A percentile compares a stretch with the other conserved stretches of the same genome.
Evolutionary conservation across 1,140 invertebrate species (phyloP).

Genomic region (Drosophila funebris): DNA sequence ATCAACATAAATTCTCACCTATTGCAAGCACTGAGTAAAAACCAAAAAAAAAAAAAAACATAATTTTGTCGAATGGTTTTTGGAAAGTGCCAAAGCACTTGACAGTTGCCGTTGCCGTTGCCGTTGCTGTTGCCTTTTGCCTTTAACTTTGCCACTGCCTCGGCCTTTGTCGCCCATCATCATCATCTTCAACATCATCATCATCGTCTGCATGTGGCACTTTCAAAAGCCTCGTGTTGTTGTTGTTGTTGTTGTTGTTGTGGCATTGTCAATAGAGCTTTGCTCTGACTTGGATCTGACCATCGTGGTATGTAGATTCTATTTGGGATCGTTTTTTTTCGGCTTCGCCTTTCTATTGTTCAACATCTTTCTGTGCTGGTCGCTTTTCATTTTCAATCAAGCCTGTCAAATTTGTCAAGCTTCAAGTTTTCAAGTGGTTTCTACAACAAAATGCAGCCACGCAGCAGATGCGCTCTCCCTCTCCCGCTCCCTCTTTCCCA

Average conservation of each 20-base stretch:
- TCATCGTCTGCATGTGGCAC: no score
- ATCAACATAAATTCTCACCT: slow-evolving; percentile 82
- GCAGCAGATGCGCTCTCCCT: slow-evolving; percentile 4
- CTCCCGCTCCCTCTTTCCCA: no score
- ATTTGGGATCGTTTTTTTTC: slow-evolving; percentile 30
- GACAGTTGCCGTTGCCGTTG: slow-evolving; percentile 59
- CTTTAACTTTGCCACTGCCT: not conserved
- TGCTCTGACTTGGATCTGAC: slow-evolving; percentile 25
- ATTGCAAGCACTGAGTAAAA: slow-evolving; percentile 51
- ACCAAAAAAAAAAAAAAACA: slow-evolving; percentile 8
- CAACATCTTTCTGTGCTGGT: slow-evolving; percentile 55
- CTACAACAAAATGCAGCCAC: not conserved
- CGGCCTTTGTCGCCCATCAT: not conserved
- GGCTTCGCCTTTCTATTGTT: slow-evolving; percentile 40
- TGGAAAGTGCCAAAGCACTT: slow-evolving; percentile 76
- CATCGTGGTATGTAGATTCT: slow-evolving; percentile 1
- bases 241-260: no score
- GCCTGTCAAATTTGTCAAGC: slow-evolving; percentile 82
- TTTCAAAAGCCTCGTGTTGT: not conserved
- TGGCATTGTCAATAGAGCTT: slow-evolving; percentile 60
- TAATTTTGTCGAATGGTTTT: slow-evolving; percentile 40
- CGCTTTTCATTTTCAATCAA: slow-evolving; percentile 80
- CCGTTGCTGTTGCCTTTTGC: not conserved
- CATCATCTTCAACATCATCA: no score
- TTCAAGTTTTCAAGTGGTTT: slow-evolving; percentile 66